Evolutionary conservation across 2,888 invertebrate species (phyloP).

Genomic region (Gnatocerus cornutus): DNA sequence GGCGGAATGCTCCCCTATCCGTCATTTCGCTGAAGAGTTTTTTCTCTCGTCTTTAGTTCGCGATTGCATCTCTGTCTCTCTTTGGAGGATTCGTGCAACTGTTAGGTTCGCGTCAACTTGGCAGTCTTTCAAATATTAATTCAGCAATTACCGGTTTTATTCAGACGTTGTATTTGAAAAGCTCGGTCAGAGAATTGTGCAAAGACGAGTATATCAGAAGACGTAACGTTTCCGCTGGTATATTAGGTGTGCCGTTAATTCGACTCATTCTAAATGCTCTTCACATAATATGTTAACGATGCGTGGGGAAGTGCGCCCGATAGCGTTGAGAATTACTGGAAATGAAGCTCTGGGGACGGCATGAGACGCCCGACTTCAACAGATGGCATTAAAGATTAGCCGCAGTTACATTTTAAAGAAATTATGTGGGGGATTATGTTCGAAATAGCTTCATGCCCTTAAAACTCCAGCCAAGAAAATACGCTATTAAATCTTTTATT

Average conservation of each 20-base stretch:
- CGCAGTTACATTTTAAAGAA: conserved; percentile 56
- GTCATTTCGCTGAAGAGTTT: not conserved
- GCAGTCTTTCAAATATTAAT: conserved; percentile 71
- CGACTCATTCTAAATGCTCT: conserved; percentile 63
- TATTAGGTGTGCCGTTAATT: conserved; percentile 55
- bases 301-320: conserved; percentile 60
- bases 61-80: conserved; percentile 36
- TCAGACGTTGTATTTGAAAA: conserved; percentile 53
- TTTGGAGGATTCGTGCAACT: conserved; percentile 52
- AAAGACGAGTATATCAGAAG: conserved; percentile 16
- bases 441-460: conserved; percentile 38
- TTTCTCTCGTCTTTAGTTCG: not conserved
- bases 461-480: conserved; percentile 39
- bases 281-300: conserved; percentile 65
- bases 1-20: not conserved
- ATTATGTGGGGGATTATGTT: conserved; percentile 52
- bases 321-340: conserved; percentile 59
- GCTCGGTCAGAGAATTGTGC: conserved; percentile 30
- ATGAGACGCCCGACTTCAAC: conserved; percentile 55
- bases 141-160: conserved; percentile 71
- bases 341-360: conserved; percentile 56
- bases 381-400: conserved; percentile 61
- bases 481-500: conserved; percentile 43
- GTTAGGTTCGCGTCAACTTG: conserved; percentile 54
- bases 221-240: conserved; percentile 30